Evolutionary conservation across 2,888 invertebrate species (phyloP).

Genomic region (Bellardia pandia): DNA sequence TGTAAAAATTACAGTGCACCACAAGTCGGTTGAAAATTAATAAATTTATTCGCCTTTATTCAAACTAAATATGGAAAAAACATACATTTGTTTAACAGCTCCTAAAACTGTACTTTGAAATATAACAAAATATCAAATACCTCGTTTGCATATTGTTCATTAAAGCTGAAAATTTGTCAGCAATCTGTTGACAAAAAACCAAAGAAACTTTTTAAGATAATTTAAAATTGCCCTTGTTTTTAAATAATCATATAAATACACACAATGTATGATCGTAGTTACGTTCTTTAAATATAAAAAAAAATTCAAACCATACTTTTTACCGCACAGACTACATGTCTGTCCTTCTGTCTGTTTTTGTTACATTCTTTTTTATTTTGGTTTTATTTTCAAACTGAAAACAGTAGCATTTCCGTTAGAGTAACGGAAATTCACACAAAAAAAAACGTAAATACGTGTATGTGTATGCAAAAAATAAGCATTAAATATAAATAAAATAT

Average conservation of each 20-base stretch:
- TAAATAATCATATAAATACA: neutral
- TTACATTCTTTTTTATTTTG: constrained; percentile 10
- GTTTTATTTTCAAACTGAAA: constrained; percentile 53
- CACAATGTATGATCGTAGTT: neutral
- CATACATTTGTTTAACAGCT: too few species aligned
- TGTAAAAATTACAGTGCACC: too few species aligned
- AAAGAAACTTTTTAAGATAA: too few species aligned
- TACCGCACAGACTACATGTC: neutral
- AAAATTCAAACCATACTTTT: constrained; percentile 41
- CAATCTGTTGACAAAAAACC: too few species aligned
- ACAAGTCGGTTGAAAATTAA: too few species aligned
- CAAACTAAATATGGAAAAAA: too few species aligned
- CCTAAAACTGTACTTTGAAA: too few species aligned
- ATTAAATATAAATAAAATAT: constrained; percentile 40
- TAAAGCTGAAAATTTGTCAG: too few species aligned
- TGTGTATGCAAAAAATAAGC: neutral
- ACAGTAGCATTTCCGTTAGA: constrained; percentile 67
- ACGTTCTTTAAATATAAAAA: neutral
- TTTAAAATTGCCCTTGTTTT: neutral
- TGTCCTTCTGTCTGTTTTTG: constrained; percentile 18
- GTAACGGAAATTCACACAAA: constrained; percentile 56
- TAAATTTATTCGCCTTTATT: too few species aligned
- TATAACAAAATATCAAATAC: too few species aligned
- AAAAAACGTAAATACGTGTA: constrained; percentile 34
- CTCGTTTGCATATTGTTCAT: too few species aligned